Evolutionary conservation across 2,797 vertebrate genomes (phyloP), one percentile per base, ranked within the genome.

Genomic region (Lacerta viridis): DNA sequence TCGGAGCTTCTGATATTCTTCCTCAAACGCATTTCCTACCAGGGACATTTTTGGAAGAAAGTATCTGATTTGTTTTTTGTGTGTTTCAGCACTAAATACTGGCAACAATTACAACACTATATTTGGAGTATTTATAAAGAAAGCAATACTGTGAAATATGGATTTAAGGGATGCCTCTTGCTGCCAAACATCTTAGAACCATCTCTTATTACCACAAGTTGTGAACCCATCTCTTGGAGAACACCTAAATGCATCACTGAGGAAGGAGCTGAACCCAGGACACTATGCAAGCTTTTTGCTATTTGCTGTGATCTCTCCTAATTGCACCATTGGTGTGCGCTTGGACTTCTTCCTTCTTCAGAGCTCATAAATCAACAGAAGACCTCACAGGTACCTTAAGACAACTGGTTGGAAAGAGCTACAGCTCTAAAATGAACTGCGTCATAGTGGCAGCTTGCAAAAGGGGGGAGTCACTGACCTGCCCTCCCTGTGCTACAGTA

Each of bases 21-120:
- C 91, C 41, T 97, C 97, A 96, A 98, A 99, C 0, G 85, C 94
- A 91, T 98, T 98, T 97, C 98, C 99, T 99, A 94, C 36, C 91
- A 59, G 84, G 84, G 88, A 9, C 72, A 75, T 17, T 87, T 0
- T 66, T 18, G 83, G 55, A n/a, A 82, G 43, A 0, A 59, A 46
- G 0, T 13, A 81, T 84, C 83, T 89, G 89, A 36, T 75, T 39
- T 39, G 78, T 75, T 87, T 13, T 25, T 41, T 4, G 74, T 3
- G 71, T 55, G 1, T 46, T 85, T 85, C 72, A 43, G 8, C 68
- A 80, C 39, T 27, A 87, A 64, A 80, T 17, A 33, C 10, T 29
- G 74, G 46, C 27, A 59, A 43, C 18, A 27, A 79, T 23, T 4
- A 3, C 72, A 55, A 41, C 43, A 39, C 36, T 80, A 25, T 43